phyloP scores from a whole-genome alignment of 2,797 vertebrate genomes.

The Arrhamphus sclerolepis region DNA sequence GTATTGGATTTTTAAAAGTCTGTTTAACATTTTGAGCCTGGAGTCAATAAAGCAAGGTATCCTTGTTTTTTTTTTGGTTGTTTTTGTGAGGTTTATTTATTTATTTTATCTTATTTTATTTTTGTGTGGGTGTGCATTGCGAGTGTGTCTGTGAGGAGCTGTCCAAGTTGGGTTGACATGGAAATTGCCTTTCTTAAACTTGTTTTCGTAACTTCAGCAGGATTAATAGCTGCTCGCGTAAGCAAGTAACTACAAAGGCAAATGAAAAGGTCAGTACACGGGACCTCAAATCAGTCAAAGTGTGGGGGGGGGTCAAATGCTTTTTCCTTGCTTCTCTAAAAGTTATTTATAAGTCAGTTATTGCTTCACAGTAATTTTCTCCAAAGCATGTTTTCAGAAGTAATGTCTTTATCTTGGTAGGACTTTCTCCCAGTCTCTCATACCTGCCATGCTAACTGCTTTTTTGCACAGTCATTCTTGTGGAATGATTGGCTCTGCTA shows the following conservation, averaged over 20 bases:
- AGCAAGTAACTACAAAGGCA: conserved; percentile 37
- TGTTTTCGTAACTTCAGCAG: conserved; percentile 6
- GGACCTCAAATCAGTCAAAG: conserved; percentile 26
- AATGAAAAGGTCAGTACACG: conserved; percentile 43
- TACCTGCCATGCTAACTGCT: conserved; percentile 34
- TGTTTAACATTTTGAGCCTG: conserved; percentile 49
- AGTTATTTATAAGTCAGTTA: conserved; percentile 54
- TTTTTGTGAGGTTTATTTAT: too few relatives aligned
- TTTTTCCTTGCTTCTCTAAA: conserved; percentile 11
- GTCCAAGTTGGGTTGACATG: conserved; percentile 1
- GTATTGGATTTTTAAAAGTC: conserved; percentile 55
- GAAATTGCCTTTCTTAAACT: conserved; percentile 10
- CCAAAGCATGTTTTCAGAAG: conserved; percentile 27
- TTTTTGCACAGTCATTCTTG: conserved; percentile 25
- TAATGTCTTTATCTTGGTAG: conserved; percentile 38
- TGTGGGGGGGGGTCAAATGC: neutral
- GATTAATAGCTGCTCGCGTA: conserved; percentile 19
- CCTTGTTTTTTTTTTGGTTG: neutral
- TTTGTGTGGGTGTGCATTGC: conserved; percentile 7
- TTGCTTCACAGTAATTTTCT: conserved; percentile 41
- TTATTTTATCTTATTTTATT: neutral
- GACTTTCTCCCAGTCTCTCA: conserved; percentile 37
- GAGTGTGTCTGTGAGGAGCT: neutral
- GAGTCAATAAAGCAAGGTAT: conserved; percentile 45
- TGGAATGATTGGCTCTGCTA: conserved; percentile 38